Base-by-base conservation (phyloP, 1,140 invertebrate genomes). In the Plectrocnemia conspersa region DNA sequence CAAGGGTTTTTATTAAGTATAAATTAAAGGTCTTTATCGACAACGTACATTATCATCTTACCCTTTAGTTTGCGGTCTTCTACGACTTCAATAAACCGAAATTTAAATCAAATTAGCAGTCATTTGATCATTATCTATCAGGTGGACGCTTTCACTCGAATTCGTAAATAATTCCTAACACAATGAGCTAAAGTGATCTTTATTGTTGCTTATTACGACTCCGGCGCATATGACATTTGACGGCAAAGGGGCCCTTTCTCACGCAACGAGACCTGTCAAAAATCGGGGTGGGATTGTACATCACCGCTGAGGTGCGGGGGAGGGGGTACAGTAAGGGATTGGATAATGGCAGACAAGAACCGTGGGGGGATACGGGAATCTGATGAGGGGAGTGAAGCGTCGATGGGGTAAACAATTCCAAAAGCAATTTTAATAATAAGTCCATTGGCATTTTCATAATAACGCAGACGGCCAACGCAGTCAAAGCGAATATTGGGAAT, bases 401-500 rank as follows among this genome's bases (percentile, higher is more conserved):
- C 46, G 42, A 66, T 58, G 69, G 65, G 66, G 68, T 66, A 71
- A 74, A 67, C 72, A 76, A 76, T 76, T 74, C 72, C 56, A 74
- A 65, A 68, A 76, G 74, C 72, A 76, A 76, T 74, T 76, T 76
- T 76, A 75, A 74, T 75, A 76, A 76, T 74, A 74, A 74, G 72
- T 71, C 70, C 67, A 50, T 53, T 55, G 58, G 58, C 54, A 61
- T 61, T 61, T 61, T 59, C 57, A 53, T 52, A 59, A 59, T 59
- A 59, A 55, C 29, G 27, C 48, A 29, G 15, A 18, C 21, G 9
- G 15, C 36, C 3, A 42, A 38, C 33, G 15, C n/a, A n/a, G n/a
- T n/a, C n/a, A n/a, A n/a, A n/a, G n/a, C n/a, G n/a, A n/a, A n/a
- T n/a, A n/a, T n/a, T n/a, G n/a, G n/a, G n/a, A n/a, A n/a, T n/a